Percentiles rank a stretch among this genome's conserved stretches.
These are phyloP conservation scores for Nipponacmea schrenckii DNA, from an alignment of 2,888 invertebrate species.

Conservation along the genomic window DNA sequence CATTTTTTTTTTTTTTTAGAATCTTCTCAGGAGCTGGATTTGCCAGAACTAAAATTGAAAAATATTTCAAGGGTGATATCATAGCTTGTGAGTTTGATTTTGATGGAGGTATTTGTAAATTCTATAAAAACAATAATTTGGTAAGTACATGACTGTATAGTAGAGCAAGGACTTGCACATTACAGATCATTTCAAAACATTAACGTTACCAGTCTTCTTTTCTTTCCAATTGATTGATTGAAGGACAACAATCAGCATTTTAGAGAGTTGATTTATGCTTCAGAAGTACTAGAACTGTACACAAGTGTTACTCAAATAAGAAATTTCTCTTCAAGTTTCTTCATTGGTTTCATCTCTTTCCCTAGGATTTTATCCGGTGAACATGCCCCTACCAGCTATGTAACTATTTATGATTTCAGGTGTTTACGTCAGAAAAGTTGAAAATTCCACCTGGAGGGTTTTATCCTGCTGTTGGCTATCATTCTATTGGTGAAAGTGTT, in stretches of 20 bases:
- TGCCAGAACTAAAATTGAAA: slow-evolving; percentile 31
- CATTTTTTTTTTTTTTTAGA: slow-evolving; percentile 35
- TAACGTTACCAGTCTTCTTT: too few relatives aligned
- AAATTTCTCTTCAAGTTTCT: too few relatives aligned
- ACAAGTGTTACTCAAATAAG: too few relatives aligned
- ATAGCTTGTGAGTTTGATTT: slow-evolving; percentile 46
- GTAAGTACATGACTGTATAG: slow-evolving; percentile 9
- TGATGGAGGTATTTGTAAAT: slow-evolving; percentile 35
- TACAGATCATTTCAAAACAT: too few relatives aligned
- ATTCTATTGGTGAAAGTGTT: slow-evolving; percentile 51
- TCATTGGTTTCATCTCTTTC: too few relatives aligned
- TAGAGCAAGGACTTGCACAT: too few relatives aligned
- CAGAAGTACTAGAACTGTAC: too few relatives aligned
- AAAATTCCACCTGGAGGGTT: slow-evolving; percentile 37
- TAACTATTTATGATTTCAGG: not conserved
- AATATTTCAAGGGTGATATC: slow-evolving; percentile 40
- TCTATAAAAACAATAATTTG: slow-evolving; percentile 41
- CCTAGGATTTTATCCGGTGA: too few relatives aligned
- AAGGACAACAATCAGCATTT: too few relatives aligned
- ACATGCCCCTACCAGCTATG: too few relatives aligned
- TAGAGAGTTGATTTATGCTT: too few relatives aligned
- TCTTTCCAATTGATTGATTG: too few relatives aligned
- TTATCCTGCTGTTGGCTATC: slow-evolving; percentile 49
- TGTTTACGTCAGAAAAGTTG: slow-evolving; percentile 3
- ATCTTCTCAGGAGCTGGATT: slow-evolving; percentile 47